Evolutionary conservation across 2,888 invertebrate species (phyloP), one percentile per base, ranked within the genome.

Genomic region (Drosophila vallismaia): DNA sequence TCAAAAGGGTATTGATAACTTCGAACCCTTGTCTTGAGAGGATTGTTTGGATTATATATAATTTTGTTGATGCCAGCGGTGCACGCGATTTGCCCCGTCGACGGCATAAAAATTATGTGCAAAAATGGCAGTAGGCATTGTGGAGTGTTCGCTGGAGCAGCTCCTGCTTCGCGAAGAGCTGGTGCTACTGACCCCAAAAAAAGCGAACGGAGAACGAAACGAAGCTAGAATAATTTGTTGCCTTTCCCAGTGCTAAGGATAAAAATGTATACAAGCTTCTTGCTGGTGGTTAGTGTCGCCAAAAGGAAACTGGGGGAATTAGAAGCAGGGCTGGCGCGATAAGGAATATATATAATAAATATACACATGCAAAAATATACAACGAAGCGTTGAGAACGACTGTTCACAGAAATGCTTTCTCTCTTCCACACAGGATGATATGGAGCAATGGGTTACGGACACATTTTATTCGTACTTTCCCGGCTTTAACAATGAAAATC

Each of bases 401-500:
- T 8, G 40, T 36, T 62, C 28, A 45, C 26, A 38, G 28, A 28
- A 38, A 36, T 7, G 52, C 24, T 40, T 54, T 54, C 57, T 72
- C 40, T 66, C 53, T 74, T 54, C 42, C 66, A 57, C 45, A 26
- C 73, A 91, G 90, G 90, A 90, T 90, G 90, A 90, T 69, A 92
- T 91, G 92, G 91, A 92, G 79, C 91, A 91, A 89, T 91, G 91
- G 91, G 89, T 91, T 67, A 89, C 92, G 59, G 91, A 92, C 81
- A 88, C 89, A 71, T 92, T 92, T 77, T 92, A 91, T 74, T 91
- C 91, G 60, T 91, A 92, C 79, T 92, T 92, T 85, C 92, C 91
- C 63, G 92, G 92, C 70, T 91, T 85, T 79, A 91, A 89, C 67
- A 89, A 91, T 79, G 90, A 91, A 77, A 86, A 89, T 76, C 89